Evolutionary conservation across 2,113 vertebrate genomes (phyloP), one percentile per base, ranked within the genome.

Genomic region (Hassar affinis): DNA sequence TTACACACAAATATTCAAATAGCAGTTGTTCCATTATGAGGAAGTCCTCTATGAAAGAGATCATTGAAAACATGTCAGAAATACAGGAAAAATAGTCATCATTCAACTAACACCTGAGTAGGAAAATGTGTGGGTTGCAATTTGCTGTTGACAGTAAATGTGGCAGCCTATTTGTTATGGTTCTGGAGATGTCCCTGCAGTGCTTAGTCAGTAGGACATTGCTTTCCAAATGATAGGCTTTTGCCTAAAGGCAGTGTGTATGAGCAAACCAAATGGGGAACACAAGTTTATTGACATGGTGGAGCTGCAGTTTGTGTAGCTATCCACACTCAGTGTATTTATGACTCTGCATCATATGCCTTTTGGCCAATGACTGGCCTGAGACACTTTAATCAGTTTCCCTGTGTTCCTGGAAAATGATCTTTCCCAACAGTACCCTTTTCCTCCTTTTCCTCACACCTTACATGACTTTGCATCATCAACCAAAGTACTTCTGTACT

Each of bases 401-500:
- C 25, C 8, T 51, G 49, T 38, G 3, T 78, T 86, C 14, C 52
- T 74, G 57, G 59, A 27, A 77, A 80, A 77, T 81, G 22, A 68
- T 79, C 52, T 76, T 45, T 76, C n/a, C 6, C 45, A 56, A 38
- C 38, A 57, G 5, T 78, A 30, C 12, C 17, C n/a, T 69, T 49
- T n/a, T 47, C 12, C 22, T 77, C 17, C n/a, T 69, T 49, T n/a
- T 47, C 12, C 22, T 77, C 11, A 76, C 11, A 59, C 35, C 51
- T 51, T 56, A 54, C 59, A 84, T 77, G 85, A 84, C 45, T 54
- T 42, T 86, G 69, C 35, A 75, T 84, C 82, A 87, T 72, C 57
- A 69, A 57, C 52, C 72, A 22, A 78, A 57, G 56, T 79, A 68
- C 25, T 54, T 82, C 33, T 79, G 10, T 82, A 62, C n/a, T 56